Evolutionary conservation across 2,888 invertebrate genomes (phyloP).

Genomic region (Meganola albula): DNA sequence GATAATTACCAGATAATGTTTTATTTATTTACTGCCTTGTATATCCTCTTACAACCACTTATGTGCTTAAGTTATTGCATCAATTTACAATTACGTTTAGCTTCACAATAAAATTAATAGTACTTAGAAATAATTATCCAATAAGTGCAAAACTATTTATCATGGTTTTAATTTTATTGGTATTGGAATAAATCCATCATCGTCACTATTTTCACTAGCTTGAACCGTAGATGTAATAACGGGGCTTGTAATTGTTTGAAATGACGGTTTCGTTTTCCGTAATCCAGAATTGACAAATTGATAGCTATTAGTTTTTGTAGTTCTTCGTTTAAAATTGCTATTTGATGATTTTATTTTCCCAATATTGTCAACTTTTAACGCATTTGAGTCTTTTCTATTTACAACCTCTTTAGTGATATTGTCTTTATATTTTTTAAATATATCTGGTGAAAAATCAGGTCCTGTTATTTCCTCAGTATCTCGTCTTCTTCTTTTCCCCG

Average conservation of each 20-base stretch:
- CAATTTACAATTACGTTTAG: too few relatives aligned
- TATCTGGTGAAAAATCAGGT: constrained; percentile 20
- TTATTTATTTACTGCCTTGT: too few relatives aligned
- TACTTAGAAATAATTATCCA: too few relatives aligned
- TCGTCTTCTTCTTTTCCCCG: constrained; percentile 78
- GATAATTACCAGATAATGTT: too few relatives aligned
- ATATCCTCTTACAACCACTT: too few relatives aligned
- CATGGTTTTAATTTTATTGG: constrained; percentile 40
- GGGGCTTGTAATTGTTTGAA: constrained; percentile 10
- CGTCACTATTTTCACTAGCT: constrained; percentile 27
- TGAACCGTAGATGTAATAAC: too few relatives aligned
- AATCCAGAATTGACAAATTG: constrained; percentile 11
- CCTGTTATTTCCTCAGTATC: constrained; percentile 47
- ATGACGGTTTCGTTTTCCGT: constrained; percentile 5
- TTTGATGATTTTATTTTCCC: constrained; percentile 8
- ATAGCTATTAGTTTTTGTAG: constrained; percentile 16
- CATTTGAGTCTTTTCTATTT: not conserved
- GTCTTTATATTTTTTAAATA: constrained; percentile 23
- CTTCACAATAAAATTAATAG: too few relatives aligned
- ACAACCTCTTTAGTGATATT: constrained; percentile 4
- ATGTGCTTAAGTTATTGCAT: too few relatives aligned
- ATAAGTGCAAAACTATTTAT: too few relatives aligned
- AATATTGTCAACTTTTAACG: not conserved
- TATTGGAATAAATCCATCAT: constrained; percentile 46
- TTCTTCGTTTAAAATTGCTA: constrained; percentile 19